Conservation (phyloP, 2,113 vertebrate species). For the Centropus unirufus region DNA sequence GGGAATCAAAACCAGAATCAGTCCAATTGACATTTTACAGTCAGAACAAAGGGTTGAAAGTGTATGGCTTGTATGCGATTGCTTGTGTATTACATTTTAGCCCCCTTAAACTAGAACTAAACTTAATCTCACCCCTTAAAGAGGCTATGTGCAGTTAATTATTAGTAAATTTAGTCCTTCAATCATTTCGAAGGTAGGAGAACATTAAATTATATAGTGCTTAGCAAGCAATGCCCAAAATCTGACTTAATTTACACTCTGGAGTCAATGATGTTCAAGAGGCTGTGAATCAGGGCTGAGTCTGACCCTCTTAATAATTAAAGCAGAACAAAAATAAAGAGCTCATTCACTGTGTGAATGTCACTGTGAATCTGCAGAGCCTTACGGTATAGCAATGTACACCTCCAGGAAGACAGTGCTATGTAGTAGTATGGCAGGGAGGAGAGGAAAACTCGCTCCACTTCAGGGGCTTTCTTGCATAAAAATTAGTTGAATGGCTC, state of each 20-base stretch:
- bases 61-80: conserved; percentile 52
- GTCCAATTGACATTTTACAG: conserved; percentile 71
- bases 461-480: conserved; percentile 6
- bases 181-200: conserved; percentile 44
- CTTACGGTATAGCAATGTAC: not conserved
- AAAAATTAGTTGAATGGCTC: conserved; percentile 29
- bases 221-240: conserved; percentile 35
- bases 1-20: conserved; percentile 49
- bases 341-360: not conserved
- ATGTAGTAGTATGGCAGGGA: not conserved
- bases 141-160: conserved; percentile 28
- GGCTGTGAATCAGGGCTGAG: conserved; percentile 27
- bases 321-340: not conserved
- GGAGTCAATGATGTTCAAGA: conserved; percentile 8
- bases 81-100: conserved; percentile 48
- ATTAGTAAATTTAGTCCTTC: conserved; percentile 49
- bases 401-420: not conserved
- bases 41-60: conserved; percentile 76
- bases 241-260: conserved; percentile 18
- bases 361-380: not conserved
- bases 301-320: conserved; percentile 30
- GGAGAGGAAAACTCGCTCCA: not conserved
- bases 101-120: conserved; percentile 53
- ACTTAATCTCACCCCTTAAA: not conserved
- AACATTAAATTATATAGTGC: conserved; percentile 31